These are phyloP conservation scores for Agrilus cyanescens DNA, from an alignment of 2,888 invertebrate species.

Conservation along the genomic window DNA sequence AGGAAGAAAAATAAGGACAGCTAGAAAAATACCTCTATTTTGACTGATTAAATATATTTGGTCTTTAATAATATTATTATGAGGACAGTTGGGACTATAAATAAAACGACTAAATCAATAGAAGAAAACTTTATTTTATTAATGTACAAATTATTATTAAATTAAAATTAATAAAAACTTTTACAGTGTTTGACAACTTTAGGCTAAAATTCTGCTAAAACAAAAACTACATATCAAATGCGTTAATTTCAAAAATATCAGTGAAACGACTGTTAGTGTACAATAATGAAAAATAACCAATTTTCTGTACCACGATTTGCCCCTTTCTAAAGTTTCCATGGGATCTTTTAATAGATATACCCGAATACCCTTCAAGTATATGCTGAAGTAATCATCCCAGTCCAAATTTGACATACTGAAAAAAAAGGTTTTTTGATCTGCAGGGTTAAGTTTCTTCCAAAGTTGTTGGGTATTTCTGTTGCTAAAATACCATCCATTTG, in stretches of 20 bases:
- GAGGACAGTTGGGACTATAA: no score
- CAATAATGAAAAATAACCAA: conserved; percentile 26
- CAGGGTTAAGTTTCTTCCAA: conserved; percentile 42
- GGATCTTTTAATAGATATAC: conserved; percentile 73
- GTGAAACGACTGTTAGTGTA: no score
- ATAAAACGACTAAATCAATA: no score
- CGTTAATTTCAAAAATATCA: no score
- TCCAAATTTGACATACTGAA: conserved; percentile 61
- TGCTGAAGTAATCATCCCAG: conserved; percentile 63
- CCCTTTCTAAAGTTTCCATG: conserved; percentile 57
- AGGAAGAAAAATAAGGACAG: no score
- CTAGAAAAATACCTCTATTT: no score
- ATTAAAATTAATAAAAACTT: no score
- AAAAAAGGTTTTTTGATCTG: conserved; percentile 48
- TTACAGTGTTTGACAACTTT: no score
- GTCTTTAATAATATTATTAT: no score
- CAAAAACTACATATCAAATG: no score
- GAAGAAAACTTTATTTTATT: not conserved
- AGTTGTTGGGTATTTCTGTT: conserved; percentile 49
- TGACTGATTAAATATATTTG: no score
- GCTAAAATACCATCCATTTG: conserved; percentile 61
- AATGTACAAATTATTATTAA: not conserved
- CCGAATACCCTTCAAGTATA: conserved; percentile 60
- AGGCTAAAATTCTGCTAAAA: no score
- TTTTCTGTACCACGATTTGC: conserved; percentile 41